These are phyloP conservation scores for Remorina albescens DNA, from an alignment of 2,797 vertebrate species.

Conservation along the genomic window DNA sequence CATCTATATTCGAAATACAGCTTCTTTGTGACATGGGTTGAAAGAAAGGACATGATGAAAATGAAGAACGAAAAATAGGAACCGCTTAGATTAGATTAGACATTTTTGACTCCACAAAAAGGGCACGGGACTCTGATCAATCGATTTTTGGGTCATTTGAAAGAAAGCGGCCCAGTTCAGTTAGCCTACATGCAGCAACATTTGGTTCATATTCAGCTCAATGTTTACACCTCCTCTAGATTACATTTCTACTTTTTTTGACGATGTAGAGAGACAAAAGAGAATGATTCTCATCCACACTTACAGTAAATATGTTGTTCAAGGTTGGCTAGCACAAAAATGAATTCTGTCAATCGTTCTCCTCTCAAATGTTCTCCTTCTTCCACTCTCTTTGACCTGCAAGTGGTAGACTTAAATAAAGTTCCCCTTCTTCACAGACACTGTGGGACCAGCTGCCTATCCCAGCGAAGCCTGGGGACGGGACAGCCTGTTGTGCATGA, in stretches of 20 bases:
- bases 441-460: constrained; percentile 29
- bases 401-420: constrained; percentile 15
- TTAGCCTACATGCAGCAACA: too few species aligned
- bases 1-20: too few species aligned
- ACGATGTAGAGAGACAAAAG: background rate
- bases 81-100: background rate
- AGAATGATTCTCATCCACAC: background rate
- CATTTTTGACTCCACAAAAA: background rate
- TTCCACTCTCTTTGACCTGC: constrained; percentile 13
- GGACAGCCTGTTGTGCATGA: constrained; percentile 28
- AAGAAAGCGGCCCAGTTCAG: background rate
- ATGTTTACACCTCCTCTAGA: background rate
- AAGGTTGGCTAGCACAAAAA: background rate
- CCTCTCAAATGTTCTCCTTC: background rate
- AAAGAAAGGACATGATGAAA: background rate
- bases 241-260: background rate
- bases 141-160: background rate
- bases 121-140: background rate
- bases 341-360: background rate
- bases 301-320: background rate
- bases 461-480: constrained; percentile 32
- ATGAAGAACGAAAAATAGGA: background rate
- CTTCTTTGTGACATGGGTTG: background rate
- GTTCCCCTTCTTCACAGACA: constrained; percentile 28
- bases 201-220: background rate